Evolutionary conservation across 2,113 vertebrate species (phyloP).

Genomic region (Coryphaenoides rupestris): DNA sequence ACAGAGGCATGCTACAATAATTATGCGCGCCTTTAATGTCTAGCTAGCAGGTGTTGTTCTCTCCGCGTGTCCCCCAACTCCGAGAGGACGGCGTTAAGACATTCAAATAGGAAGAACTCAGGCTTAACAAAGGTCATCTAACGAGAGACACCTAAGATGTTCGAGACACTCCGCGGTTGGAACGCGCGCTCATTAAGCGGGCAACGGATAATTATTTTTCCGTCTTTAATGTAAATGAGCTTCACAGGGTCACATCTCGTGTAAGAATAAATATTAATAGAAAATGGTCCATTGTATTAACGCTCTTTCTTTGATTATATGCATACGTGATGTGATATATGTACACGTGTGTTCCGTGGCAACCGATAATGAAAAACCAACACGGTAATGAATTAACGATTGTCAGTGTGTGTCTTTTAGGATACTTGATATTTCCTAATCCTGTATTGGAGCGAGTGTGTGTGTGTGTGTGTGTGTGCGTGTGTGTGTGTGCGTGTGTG

Average conservation of each 20-base stretch:
- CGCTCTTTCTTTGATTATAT: constrained; percentile 9
- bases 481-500: too few species aligned
- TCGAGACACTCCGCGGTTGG: constrained; percentile 26
- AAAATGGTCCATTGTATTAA: too few species aligned
- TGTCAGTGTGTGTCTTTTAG: constrained; percentile 29
- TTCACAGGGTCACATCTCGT: constrained; percentile 34
- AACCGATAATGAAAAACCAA: not conserved
- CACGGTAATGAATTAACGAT: constrained; percentile 31
- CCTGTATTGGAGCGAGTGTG: constrained; percentile 9
- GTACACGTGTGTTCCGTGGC: constrained; percentile 7
- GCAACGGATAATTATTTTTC: constrained; percentile 33
- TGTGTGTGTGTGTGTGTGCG: too few species aligned
- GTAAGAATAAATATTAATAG: constrained; percentile 46
- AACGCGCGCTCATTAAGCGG: constrained; percentile 37
- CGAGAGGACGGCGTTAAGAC: constrained; percentile 27
- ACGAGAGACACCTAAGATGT: constrained; percentile 37
- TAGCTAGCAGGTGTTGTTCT: constrained; percentile 2
- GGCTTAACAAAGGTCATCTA: constrained; percentile 49
- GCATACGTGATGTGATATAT: too few species aligned
- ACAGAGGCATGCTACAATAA: constrained; percentile 32
- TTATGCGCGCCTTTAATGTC: too few species aligned
- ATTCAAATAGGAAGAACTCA: constrained; percentile 35
- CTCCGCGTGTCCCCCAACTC: too few species aligned
- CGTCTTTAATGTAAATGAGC: constrained; percentile 35
- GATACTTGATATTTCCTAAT: constrained; percentile 20